These are phyloP conservation scores for Kryphioiulus occultus DNA, from an alignment of 2,888 invertebrate species.

Conservation along the genomic window DNA sequence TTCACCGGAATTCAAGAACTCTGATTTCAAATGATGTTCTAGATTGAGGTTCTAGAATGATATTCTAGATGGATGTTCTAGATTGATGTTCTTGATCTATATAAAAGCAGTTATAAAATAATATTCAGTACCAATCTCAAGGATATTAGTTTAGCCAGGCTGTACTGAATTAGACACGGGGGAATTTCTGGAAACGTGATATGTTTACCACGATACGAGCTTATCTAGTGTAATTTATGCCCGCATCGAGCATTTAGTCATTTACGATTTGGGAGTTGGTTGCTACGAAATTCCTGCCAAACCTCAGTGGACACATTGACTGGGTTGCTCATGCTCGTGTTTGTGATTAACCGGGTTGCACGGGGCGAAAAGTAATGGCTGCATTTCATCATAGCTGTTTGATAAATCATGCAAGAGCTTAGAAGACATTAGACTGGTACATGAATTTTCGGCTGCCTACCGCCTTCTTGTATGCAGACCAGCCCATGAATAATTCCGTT, in stretches of 20 bases:
- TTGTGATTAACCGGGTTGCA: not conserved
- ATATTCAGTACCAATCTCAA: no score
- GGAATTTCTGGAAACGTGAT: not conserved
- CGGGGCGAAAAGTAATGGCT: not conserved
- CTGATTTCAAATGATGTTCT: no score
- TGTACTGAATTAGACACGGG: no score
- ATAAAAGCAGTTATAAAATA: no score
- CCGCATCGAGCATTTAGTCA: not conserved
- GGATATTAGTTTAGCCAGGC: no score
- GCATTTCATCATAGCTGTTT: conserved; percentile 26
- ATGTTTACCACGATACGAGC: not conserved
- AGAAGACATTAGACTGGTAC: not conserved
- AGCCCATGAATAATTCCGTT: not conserved
- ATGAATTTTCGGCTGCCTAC: no score
- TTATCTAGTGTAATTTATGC: conserved; percentile 4
- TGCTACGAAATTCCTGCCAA: not conserved
- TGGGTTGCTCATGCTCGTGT: not conserved
- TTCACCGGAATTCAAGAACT: no score
- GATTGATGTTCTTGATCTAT: no score
- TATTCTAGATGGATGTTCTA: no score
- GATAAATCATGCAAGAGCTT: conserved; percentile 31
- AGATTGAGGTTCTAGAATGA: no score
- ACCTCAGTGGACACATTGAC: conserved; percentile 22
- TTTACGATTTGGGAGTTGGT: conserved; percentile 25
- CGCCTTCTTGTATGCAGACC: not conserved